A percentile compares a stretch with the other conserved stretches of the same genome.
These are phyloP conservation scores for Tapirus indicus DNA, from an alignment of 2,797 vertebrate genomes.

Conservation along the genomic window DNA sequence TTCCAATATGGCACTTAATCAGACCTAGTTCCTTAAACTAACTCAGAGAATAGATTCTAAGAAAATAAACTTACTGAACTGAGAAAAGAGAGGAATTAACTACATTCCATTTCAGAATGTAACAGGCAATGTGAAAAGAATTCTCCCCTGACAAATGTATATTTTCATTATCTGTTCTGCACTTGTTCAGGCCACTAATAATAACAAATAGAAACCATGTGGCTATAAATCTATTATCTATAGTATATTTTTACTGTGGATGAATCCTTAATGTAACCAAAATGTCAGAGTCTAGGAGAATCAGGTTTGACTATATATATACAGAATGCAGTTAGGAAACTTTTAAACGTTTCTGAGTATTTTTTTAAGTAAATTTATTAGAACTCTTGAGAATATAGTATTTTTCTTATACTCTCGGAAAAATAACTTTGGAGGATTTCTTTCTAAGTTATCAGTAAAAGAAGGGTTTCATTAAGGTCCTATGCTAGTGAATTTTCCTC, in stretches of 20 bases:
- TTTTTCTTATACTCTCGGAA: slow-evolving; percentile 25
- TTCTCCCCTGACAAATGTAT: slow-evolving; percentile 58
- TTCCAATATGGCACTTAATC: neutral
- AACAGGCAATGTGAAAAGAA: slow-evolving; percentile 53
- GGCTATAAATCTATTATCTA: slow-evolving; percentile 60
- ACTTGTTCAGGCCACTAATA: slow-evolving; percentile 42
- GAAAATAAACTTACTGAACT: slow-evolving; percentile 34
- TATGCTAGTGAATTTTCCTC: neutral
- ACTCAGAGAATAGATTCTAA: slow-evolving; percentile 28
- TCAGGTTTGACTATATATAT: neutral
- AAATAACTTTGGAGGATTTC: slow-evolving; percentile 21
- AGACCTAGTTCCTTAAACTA: slow-evolving; percentile 53
- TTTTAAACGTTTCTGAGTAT: slow-evolving; percentile 10
- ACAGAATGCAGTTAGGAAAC: slow-evolving; percentile 34
- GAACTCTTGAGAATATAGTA: neutral
- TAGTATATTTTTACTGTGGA: slow-evolving; percentile 68
- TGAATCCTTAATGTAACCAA: slow-evolving; percentile 63
- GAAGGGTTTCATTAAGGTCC: neutral
- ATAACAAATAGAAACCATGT: slow-evolving; percentile 59
- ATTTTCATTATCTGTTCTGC: slow-evolving; percentile 75
- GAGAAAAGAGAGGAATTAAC: neutral
- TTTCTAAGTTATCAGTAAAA: slow-evolving; percentile 36
- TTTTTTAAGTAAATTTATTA: slow-evolving; percentile 50
- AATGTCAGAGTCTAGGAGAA: slow-evolving; percentile 53
- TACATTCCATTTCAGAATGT: slow-evolving; percentile 69